These are phyloP conservation scores for Drosophila neotestacea DNA, from an alignment of 2,888 invertebrate species.

Conservation along the genomic window DNA sequence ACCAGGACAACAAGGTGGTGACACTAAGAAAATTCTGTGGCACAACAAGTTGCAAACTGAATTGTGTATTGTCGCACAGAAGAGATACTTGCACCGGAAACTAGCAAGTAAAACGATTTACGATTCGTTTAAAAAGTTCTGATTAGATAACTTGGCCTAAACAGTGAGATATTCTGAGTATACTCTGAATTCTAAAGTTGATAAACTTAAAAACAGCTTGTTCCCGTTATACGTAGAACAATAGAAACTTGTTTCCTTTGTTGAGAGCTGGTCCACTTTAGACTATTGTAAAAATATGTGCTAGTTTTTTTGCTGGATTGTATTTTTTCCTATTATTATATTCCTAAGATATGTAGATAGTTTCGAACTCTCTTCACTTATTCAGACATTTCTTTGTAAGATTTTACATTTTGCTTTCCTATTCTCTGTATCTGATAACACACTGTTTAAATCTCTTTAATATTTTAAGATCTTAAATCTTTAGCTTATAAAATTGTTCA, in stretches of 20 bases:
- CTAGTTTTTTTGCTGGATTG: neutral
- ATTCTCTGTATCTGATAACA: too few relatives aligned
- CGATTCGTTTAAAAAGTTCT: slow-evolving; percentile 57
- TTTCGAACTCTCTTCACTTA: too few relatives aligned
- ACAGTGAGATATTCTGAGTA: neutral
- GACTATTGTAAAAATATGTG: slow-evolving; percentile 11
- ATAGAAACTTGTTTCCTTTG: slow-evolving; percentile 12
- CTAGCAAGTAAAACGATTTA: slow-evolving; percentile 51
- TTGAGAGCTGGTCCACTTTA: neutral
- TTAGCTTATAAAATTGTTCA: too few relatives aligned
- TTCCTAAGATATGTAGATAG: neutral
- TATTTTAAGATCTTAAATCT: too few relatives aligned
- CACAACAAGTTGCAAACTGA: slow-evolving; percentile 52
- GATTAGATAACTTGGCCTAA: slow-evolving; percentile 45
- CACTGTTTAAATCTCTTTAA: too few relatives aligned
- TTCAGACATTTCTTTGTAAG: neutral
- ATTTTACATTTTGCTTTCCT: too few relatives aligned
- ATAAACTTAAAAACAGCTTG: slow-evolving; percentile 22
- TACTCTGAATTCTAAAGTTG: slow-evolving; percentile 15
- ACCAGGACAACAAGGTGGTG: slow-evolving; percentile 20
- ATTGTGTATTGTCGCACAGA: slow-evolving; percentile 23
- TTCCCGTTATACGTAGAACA: slow-evolving; percentile 7
- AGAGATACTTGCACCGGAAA: slow-evolving; percentile 16
- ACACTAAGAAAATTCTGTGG: slow-evolving; percentile 29
- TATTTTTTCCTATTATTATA: neutral